Percentiles rank a stretch among this genome's conserved stretches.
Conservation (phyloP, 2,113 vertebrate species). For the mouse (Mus musculus) region GRCm39 chr1:94646501-94647000, state of each 20-base stretch:
- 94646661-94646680: not conserved
- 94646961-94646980: not conserved
- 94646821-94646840: not conserved
- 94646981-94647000: not conserved
- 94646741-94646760: not conserved
- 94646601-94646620: not conserved
- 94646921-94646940: not conserved
- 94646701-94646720: not conserved
- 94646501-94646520: not conserved
- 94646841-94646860: constrained; percentile 3
- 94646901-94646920: not conserved
- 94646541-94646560: not conserved
- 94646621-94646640: not conserved
- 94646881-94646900: not conserved
- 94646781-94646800: not conserved
- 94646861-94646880: not conserved
- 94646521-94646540: not conserved
- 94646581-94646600: not conserved
- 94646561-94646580: not conserved
- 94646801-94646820: not conserved
- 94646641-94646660: not conserved
- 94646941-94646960: not conserved
- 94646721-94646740: not conserved
- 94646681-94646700: not conserved
- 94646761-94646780: not conserved